Base-by-base conservation (phyloP, 1,140 invertebrate species). In the Cydia splendana region DNA sequence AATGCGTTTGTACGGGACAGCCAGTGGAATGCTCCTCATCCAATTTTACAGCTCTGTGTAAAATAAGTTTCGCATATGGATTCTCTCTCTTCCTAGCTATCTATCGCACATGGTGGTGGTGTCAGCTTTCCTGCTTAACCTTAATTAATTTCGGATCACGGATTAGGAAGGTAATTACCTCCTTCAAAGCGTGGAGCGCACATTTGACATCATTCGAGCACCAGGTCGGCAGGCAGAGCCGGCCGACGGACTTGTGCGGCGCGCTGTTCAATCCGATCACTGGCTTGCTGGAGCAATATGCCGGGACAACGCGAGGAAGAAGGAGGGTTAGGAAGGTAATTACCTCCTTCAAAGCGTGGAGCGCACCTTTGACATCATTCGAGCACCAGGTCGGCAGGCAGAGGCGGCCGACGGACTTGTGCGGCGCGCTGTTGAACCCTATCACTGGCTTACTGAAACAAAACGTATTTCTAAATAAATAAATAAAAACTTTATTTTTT, bases 241-340 rank as follows among this genome's bases (percentile, higher is more conserved):
- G 95, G 0, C 99, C 99, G 87, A 99, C 98, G 0, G 98, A 99
- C 76, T 97, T 96, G 76, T 95, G 95, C 0, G 99, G 98, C 91
- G 99, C 97, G n/a, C 98, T 99, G 94, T 99, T 99, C 81, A 99
- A 97, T 0, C 99, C 99, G 84, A 99, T 96, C 51, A 99, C 96
- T 24, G 98, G 98, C 87, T 97, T 99, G 76, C 95, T 94, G 81
- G 2, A 82, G 84, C 42, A 76, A 82, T n/a, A n/a, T n/a, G n/a
- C n/a, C n/a, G n/a, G n/a, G n/a, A n/a, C n/a, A n/a, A n/a, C n/a
- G n/a, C n/a, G n/a, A n/a, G n/a, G n/a, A n/a, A n/a, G n/a, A n/a
- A n/a, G n/a, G n/a, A n/a, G n/a, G n/a, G 10, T 5, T 62, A 62
- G 57, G 42, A 76, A 51, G 51, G 9, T 34, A 79, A 79, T 18